Base-by-base conservation (phyloP, 2,797 vertebrate species). In the Tamandua tetradactyla region DNA sequence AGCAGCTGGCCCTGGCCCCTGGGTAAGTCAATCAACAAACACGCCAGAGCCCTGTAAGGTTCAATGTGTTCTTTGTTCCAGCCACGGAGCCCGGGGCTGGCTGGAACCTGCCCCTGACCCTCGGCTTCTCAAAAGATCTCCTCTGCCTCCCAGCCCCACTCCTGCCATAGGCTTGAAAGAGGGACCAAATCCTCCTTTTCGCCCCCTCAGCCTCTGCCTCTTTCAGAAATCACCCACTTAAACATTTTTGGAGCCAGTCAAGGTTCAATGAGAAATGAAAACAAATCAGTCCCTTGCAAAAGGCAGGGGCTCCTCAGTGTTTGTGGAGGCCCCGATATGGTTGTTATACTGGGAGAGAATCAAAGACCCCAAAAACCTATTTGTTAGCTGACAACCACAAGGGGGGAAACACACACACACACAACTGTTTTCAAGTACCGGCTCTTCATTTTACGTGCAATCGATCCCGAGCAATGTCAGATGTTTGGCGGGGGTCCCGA, bases 211-310 rank as follows among this genome's bases (percentile, higher is more conserved):
- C 3, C 42, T 89, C 61, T 64, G n/a, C 25, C 69, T 84, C 40
- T 91, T 88, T 89, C 59, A 93, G 74, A 94, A 95, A 88, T 44
- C 80, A 91, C 87, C 75, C 89, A 44, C 96, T 13, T 27, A 87
- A 90, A 90, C 86, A n/a, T 32, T 23, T 87, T 68, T 79, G 75
- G 69, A 97, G 72, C 71, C 84, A 93, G 61, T 76, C 30, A 94
- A 91, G 80, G 71, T 87, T 93, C 89, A 49, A 30, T 13, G 32
- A 37, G 37, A 75, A 94, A 83, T 40, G 71, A 83, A 96, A 97
- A 94, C 62, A 92, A 94, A 86, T 44, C 1, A 22, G 76, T 64
- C 83, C 42, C 87, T 84, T 94, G 87, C 62, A 86, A 91, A 95
- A 96, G 59, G 86, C 74, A 81, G 5, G 71, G 37, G 57, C 81